Percentiles rank a stretch among this genome's conserved stretches.
These are phyloP conservation scores for Drosophila kambysellisi DNA, from an alignment of 2,888 invertebrate genomes.

Conservation along the genomic window DNA sequence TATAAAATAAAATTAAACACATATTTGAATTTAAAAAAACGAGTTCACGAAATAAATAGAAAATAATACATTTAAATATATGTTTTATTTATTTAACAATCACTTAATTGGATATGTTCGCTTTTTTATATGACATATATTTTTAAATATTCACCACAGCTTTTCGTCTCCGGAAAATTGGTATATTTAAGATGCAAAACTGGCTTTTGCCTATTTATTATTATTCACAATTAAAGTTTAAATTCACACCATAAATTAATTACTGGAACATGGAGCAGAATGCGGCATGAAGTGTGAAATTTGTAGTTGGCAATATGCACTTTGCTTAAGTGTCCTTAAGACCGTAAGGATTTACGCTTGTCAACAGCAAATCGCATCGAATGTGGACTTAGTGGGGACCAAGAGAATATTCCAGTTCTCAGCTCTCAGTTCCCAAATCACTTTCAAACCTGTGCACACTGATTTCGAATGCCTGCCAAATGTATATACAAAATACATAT, in stretches of 20 bases:
- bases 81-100: neutral
- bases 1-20: neutral
- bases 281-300: constrained; percentile 15
- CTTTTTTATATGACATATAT: neutral
- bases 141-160: neutral
- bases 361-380: constrained; percentile 57
- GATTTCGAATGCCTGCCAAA: constrained; percentile 53
- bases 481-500: constrained; percentile 5
- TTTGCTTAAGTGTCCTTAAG: constrained; percentile 57
- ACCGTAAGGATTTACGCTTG: constrained; percentile 62
- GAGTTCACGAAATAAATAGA: too few relatives aligned
- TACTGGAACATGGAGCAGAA: neutral
- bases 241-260: constrained; percentile 6
- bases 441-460: constrained; percentile 67
- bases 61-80: neutral
- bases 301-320: constrained; percentile 34
- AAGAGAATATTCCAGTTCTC: constrained; percentile 21
- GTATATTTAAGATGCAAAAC: neutral
- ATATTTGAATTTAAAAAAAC: neutral
- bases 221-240: neutral
- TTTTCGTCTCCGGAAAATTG: neutral
- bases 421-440: constrained; percentile 50
- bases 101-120: neutral
- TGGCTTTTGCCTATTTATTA: neutral
- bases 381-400: constrained; percentile 39